These are phyloP conservation scores for Melanotaenia pygmaea DNA, from an alignment of 2,797 vertebrate species.

Conservation along the genomic window DNA sequence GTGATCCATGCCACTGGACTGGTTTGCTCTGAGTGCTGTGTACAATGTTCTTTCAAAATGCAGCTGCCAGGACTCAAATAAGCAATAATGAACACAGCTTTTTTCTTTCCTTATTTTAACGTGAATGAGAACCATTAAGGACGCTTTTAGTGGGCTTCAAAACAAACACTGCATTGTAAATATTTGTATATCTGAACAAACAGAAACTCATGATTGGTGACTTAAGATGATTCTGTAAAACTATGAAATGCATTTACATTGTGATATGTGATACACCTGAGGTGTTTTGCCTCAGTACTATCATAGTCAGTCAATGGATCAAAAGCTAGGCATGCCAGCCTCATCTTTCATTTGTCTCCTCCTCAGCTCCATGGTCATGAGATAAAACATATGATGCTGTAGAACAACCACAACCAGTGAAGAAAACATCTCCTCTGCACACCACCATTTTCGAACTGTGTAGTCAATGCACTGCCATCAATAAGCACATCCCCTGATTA, in stretches of 20 bases:
- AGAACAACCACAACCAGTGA: constrained; percentile 38
- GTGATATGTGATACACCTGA: neutral
- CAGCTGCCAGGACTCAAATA: constrained; percentile 38
- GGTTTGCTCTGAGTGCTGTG: constrained; percentile 35
- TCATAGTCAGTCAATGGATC: constrained; percentile 2
- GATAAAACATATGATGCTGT: constrained; percentile 30
- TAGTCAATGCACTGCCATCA: constrained; percentile 63
- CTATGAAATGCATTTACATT: neutral
- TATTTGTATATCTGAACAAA: constrained; percentile 7
- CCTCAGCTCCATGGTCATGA: constrained; percentile 20
- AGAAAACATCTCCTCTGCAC: constrained; percentile 38
- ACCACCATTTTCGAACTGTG: constrained; percentile 54
- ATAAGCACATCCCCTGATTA: constrained; percentile 84
- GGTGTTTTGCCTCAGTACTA: neutral
- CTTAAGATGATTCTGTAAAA: constrained; percentile 9
- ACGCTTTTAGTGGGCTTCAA: constrained; percentile 21
- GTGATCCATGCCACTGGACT: constrained; percentile 62
- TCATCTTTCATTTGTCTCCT: constrained; percentile 2
- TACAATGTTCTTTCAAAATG: constrained; percentile 28
- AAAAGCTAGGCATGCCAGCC: constrained; percentile 6
- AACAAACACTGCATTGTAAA: constrained; percentile 17
- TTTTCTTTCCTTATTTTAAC: constrained; percentile 20
- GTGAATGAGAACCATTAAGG: constrained; percentile 41
- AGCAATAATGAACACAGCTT: constrained; percentile 50
- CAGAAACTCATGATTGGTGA: neutral